Conservation (phyloP, 35 echinoderm and acorn worm species). For the Patiria miniata region DNA sequence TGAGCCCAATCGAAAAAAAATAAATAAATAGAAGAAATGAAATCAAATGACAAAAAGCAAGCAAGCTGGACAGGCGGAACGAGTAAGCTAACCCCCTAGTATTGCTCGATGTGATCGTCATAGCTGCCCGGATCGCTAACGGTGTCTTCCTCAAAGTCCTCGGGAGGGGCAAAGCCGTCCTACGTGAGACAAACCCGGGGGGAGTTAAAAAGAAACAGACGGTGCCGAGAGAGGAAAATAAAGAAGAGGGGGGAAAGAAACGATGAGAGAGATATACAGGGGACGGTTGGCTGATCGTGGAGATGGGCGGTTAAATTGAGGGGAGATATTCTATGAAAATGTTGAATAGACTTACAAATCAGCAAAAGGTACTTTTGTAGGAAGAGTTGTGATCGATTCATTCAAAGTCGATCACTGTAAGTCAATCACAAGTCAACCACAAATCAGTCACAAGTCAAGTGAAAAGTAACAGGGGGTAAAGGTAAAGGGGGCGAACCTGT, state of each 20-base stretch:
- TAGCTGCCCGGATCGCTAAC: constrained; percentile 55
- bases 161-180: constrained; percentile 79
- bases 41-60: too few species aligned
- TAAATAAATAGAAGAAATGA: too few species aligned
- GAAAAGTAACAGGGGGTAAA: too few species aligned
- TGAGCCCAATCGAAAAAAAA: too few species aligned
- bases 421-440: too few species aligned
- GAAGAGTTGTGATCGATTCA: too few species aligned
- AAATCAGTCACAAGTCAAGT: too few species aligned
- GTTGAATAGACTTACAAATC: too few species aligned
- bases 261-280: neutral
- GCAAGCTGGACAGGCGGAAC: neutral
- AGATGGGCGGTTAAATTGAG: neutral
- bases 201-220: neutral
- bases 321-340: too few species aligned
- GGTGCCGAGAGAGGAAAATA: neutral
- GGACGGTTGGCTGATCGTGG: neutral
- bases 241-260: neutral
- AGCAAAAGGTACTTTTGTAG: too few species aligned
- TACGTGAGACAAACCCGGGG: neutral
- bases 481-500: too few species aligned
- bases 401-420: too few species aligned
- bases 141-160: constrained; percentile 73
- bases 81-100: constrained; percentile 36
- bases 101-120: constrained; percentile 45